These are phyloP conservation scores for Luehdorfia chinensis DNA, from an alignment of 1,140 invertebrate species.

Conservation along the genomic window DNA sequence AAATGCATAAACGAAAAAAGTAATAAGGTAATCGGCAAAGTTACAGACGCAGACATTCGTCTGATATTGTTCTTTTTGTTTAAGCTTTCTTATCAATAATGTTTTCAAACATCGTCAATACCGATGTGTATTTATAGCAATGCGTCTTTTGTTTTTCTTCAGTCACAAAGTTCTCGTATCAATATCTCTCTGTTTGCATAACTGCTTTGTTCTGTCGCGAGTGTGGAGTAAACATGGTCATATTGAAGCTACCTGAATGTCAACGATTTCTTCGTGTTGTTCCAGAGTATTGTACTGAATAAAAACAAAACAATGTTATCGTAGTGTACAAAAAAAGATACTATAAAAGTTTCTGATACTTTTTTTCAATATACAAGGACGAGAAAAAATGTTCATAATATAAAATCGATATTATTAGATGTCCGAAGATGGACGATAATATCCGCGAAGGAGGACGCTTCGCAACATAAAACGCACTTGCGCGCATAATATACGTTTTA, in stretches of 20 bases:
- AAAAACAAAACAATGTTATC: slow-evolving; percentile 17
- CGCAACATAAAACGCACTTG: slow-evolving; percentile 73
- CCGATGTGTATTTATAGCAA: slow-evolving; percentile 34
- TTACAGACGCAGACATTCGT: no score
- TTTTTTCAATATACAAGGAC: slow-evolving; percentile 33
- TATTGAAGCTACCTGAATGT: slow-evolving; percentile 35
- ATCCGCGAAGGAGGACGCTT: slow-evolving; percentile 57
- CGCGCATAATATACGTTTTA: slow-evolving; percentile 76
- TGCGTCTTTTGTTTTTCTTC: slow-evolving; percentile 48
- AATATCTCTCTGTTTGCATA: slow-evolving; percentile 59
- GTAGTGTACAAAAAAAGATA: slow-evolving; percentile 15
- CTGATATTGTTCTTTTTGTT: no score
- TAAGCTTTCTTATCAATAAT: slow-evolving; percentile 19
- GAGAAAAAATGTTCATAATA: slow-evolving; percentile 39
- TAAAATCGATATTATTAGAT: slow-evolving; percentile 63
- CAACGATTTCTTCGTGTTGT: slow-evolving; percentile 2
- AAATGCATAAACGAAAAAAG: no score
- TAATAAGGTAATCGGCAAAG: no score
- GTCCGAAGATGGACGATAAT: slow-evolving; percentile 74
- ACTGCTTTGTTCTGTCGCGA: slow-evolving; percentile 34
- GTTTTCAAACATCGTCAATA: slow-evolving; percentile 20
- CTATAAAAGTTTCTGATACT: not conserved
- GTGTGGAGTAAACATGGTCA: slow-evolving; percentile 40
- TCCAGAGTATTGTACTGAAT: not conserved
- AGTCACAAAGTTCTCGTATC: slow-evolving; percentile 50